These are phyloP conservation scores for Chorisops tibialis DNA, from an alignment of 2,888 invertebrate genomes.

Conservation along the genomic window DNA sequence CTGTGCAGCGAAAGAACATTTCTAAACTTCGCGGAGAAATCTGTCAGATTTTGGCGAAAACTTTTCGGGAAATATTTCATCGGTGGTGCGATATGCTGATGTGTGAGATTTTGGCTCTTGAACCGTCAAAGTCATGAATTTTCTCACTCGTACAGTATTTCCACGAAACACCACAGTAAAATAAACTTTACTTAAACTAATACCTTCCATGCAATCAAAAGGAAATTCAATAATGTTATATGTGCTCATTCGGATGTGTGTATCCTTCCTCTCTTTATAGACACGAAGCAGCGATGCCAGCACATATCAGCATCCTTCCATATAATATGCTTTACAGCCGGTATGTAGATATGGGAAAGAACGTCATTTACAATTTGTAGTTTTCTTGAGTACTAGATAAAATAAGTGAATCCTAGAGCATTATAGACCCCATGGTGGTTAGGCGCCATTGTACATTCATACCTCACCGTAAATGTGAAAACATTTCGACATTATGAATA, in stretches of 20 bases:
- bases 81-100: neutral
- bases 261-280: neutral
- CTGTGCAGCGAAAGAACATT: neutral
- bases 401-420: slow-evolving; percentile 23
- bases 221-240: slow-evolving; percentile 30
- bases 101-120: neutral
- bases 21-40: neutral
- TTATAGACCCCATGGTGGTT: neutral
- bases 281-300: neutral
- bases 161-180: slow-evolving; percentile 8
- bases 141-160: neutral
- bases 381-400: slow-evolving; percentile 28
- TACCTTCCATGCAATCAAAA: slow-evolving; percentile 18
- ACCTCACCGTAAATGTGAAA: slow-evolving; percentile 13
- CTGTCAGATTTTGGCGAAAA: slow-evolving; percentile 7
- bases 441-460: slow-evolving; percentile 1
- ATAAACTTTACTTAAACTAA: slow-evolving; percentile 16
- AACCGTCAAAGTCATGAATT: neutral
- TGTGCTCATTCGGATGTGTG: neutral
- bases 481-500: slow-evolving; percentile 9
- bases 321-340: too few species aligned
- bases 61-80: slow-evolving; percentile 2
- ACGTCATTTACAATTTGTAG: slow-evolving; percentile 32
- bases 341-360: neutral
- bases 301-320: too few species aligned